Evolutionary conservation across 2,888 invertebrate species (phyloP).

Genomic region (Synanthedon vespiformis): DNA sequence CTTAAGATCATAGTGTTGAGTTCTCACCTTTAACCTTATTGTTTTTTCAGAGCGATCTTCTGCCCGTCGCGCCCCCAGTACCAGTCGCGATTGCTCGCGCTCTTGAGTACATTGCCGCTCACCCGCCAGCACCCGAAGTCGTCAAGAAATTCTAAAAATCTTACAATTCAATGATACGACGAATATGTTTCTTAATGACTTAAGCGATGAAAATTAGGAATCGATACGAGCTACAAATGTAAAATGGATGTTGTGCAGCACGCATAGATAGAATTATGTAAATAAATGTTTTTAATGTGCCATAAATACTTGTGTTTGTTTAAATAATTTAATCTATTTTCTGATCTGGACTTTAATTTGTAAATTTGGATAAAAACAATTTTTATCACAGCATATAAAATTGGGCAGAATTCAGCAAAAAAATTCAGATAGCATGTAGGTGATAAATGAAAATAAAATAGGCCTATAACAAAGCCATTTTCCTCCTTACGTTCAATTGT

Average conservation of each 20-base stretch:
- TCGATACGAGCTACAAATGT: not conserved
- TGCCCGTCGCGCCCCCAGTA: constrained; percentile 32
- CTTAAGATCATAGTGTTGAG: too few species aligned
- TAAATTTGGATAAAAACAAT: too few species aligned
- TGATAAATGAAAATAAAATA: too few species aligned
- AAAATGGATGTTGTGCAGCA: not conserved
- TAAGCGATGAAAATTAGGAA: not conserved
- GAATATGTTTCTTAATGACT: not conserved
- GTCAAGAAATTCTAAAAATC: too few species aligned
- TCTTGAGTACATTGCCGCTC: constrained; percentile 29
- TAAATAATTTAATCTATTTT: not conserved
- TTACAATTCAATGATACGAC: too few species aligned
- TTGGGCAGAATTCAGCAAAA: too few species aligned
- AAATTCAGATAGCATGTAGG: too few species aligned
- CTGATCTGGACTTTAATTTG: too few species aligned
- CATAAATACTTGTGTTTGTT: not conserved
- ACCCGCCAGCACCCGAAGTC: constrained; percentile 15
- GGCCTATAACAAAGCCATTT: too few species aligned
- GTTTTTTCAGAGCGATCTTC: constrained; percentile 23
- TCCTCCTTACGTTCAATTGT: too few species aligned
- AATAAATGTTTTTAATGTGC: not conserved
- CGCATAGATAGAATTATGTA: not conserved
- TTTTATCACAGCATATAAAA: too few species aligned
- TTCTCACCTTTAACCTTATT: not conserved
- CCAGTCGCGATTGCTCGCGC: constrained; percentile 35